These are phyloP conservation scores for Araneus ventricosus DNA, from an alignment of 1,140 invertebrate species.

Conservation along the genomic window DNA sequence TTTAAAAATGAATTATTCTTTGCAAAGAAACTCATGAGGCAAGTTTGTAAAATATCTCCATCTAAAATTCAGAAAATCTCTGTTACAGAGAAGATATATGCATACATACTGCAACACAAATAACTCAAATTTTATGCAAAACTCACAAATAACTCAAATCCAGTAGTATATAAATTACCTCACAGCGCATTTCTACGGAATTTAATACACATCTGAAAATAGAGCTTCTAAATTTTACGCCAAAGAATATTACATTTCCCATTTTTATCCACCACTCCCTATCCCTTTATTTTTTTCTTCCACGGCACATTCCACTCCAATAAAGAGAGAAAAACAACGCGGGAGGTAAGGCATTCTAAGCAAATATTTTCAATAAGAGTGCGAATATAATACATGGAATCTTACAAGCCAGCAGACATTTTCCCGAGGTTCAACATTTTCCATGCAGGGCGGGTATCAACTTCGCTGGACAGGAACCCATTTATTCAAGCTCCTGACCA, in stretches of 20 bases:
- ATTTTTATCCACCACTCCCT: neutral
- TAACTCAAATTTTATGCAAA: neutral
- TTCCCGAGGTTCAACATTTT: neutral
- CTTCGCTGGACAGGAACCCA: neutral
- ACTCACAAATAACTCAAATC: no score
- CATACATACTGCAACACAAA: neutral
- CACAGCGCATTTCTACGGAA: neutral
- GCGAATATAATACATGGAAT: neutral
- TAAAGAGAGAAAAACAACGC: neutral
- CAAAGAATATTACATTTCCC: neutral
- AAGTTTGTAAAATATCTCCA: neutral
- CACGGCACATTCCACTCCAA: neutral
- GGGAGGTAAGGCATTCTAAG: neutral
- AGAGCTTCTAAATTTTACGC: neutral
- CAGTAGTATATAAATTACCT: neutral
- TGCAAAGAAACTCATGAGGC: no score
- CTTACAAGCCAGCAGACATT: neutral
- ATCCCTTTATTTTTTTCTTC: neutral
- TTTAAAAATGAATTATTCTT: no score
- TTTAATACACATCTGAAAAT: neutral
- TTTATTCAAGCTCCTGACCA: slow-evolving; percentile 20
- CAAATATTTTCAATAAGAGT: slow-evolving; percentile 1
- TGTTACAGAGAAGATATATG: neutral
- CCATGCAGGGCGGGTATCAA: neutral
- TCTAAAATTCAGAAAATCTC: neutral